Percentiles rank a stretch among this genome's conserved stretches.
These are phyloP conservation scores for Hofmannophila pseudospretella DNA, from an alignment of 2,888 invertebrate genomes.

Conservation along the genomic window DNA sequence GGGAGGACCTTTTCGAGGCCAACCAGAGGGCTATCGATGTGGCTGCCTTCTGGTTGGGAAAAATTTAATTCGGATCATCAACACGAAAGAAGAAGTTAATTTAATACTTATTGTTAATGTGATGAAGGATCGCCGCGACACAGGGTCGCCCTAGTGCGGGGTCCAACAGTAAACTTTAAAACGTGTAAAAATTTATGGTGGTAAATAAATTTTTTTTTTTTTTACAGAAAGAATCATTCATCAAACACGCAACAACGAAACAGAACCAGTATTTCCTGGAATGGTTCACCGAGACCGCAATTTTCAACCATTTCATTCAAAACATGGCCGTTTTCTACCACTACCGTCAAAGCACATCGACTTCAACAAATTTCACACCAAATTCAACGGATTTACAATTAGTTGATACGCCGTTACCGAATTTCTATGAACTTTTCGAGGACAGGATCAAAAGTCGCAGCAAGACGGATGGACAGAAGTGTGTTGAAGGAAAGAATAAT, in stretches of 20 bases:
- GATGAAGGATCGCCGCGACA: no score
- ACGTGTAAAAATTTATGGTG: no score
- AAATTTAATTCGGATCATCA: no score
- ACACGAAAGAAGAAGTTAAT: no score
- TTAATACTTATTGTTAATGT: no score
- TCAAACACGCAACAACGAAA: constrained; percentile 80
- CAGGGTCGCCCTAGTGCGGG: no score
- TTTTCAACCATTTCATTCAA: constrained; percentile 87
- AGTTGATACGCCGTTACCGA: constrained; percentile 60
- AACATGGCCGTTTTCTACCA: constrained; percentile 46
- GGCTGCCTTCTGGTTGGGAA: no score
- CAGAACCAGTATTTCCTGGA: constrained; percentile 86
- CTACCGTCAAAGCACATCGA: constrained; percentile 10
- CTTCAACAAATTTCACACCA: background rate
- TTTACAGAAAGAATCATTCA: constrained; percentile 83
- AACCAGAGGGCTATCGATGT: no score
- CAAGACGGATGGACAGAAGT: constrained; percentile 27
- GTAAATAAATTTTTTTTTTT: no score
- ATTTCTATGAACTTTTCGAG: constrained; percentile 63
- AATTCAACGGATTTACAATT: constrained; percentile 15
- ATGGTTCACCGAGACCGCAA: constrained; percentile 92
- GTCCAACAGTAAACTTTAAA: no score
- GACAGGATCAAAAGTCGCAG: constrained; percentile 39
- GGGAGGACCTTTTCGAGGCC: no score
- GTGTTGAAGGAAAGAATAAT: constrained; percentile 41